These are phyloP conservation scores for Saccostrea cuccullata DNA, from an alignment of 1,140 invertebrate genomes.

Conservation along the genomic window DNA sequence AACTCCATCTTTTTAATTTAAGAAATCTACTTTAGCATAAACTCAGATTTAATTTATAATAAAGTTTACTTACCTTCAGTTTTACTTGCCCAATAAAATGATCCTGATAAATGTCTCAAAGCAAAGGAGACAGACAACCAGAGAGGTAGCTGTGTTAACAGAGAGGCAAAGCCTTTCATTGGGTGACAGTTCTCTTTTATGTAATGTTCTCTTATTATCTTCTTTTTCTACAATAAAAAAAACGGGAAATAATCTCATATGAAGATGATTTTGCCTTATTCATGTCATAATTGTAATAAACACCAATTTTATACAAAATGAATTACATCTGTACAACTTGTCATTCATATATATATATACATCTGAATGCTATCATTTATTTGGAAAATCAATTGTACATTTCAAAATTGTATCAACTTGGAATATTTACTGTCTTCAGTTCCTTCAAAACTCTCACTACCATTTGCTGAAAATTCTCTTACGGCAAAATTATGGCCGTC, in stretches of 20 bases:
- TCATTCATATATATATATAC: no score
- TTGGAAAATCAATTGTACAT: no score
- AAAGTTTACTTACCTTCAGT: neutral
- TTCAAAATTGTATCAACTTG: neutral
- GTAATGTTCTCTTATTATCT: neutral
- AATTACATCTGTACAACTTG: no score
- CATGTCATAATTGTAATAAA: neutral
- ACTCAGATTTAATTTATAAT: neutral
- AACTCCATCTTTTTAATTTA: no score
- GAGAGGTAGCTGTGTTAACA: conserved; percentile 24
- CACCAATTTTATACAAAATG: neutral
- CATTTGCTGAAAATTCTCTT: neutral
- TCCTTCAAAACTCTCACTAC: neutral
- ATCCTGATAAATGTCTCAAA: conserved; percentile 16
- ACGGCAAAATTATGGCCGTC: neutral
- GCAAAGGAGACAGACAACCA: conserved; percentile 23
- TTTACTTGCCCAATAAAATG: conserved; percentile 9
- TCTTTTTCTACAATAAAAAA: conserved; percentile 25
- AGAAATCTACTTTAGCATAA: no score
- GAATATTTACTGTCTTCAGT: neutral
- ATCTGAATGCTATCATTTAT: no score
- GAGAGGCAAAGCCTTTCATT: conserved; percentile 13
- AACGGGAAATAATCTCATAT: neutral
- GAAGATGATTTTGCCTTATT: neutral
- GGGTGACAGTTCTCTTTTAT: conserved; percentile 22